Conservation (phyloP, 2,113 vertebrate species). For the Atractosteus spatula region DNA sequence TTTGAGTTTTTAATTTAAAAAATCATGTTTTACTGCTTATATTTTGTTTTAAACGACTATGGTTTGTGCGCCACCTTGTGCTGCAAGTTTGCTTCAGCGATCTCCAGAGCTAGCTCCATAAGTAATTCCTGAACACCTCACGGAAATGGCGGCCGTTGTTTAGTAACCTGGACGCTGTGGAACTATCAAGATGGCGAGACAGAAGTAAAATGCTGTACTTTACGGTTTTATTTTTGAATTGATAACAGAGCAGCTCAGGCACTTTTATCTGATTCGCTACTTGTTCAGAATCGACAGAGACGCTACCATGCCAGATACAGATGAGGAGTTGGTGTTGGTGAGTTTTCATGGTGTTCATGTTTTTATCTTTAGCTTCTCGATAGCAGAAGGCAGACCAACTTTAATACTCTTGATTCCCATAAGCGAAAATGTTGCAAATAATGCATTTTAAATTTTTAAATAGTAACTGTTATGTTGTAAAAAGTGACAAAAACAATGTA, state of each 20-base stretch:
- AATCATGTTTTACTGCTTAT: too few relatives aligned
- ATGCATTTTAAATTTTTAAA: too few relatives aligned
- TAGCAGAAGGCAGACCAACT: too few relatives aligned
- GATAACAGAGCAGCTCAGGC: background rate
- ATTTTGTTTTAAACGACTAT: background rate
- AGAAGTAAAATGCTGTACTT: background rate
- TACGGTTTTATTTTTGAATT: background rate
- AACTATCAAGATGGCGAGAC: slow-evolving; percentile 54
- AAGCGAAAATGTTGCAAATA: too few relatives aligned
- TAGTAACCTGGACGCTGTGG: slow-evolving; percentile 53
- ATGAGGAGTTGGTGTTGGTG: slow-evolving; percentile 61
- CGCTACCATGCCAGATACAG: slow-evolving; percentile 36
- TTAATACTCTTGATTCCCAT: too few relatives aligned
- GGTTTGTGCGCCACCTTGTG: slow-evolving; percentile 23
- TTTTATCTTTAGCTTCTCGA: too few relatives aligned
- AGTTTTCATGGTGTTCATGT: slow-evolving; percentile 20
- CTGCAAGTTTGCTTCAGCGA: background rate
- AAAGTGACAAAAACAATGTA: too few relatives aligned
- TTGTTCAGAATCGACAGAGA: background rate
- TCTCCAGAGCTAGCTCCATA: background rate
- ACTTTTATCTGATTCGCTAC: background rate
- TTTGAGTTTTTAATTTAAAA: too few relatives aligned
- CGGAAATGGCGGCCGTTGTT: slow-evolving; percentile 44
- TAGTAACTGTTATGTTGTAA: too few relatives aligned
- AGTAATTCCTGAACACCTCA: slow-evolving; percentile 27